Evolutionary conservation across 1,140 invertebrate species (phyloP).

Genomic region (Physella acuta): DNA sequence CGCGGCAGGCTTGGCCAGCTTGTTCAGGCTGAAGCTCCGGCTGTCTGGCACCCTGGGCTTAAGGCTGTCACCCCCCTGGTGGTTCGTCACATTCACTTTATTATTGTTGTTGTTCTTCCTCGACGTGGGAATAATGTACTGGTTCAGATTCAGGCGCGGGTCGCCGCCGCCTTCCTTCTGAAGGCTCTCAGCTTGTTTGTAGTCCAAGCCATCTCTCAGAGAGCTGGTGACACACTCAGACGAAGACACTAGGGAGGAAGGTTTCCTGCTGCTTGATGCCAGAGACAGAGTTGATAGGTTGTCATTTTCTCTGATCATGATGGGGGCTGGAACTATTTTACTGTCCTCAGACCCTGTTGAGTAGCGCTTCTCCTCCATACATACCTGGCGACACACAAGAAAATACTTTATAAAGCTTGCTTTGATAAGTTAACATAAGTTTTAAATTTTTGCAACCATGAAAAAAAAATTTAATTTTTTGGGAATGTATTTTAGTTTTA

Average conservation of each 20-base stretch:
- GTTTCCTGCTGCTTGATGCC: slow-evolving; percentile 40
- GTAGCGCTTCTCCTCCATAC: slow-evolving; percentile 40
- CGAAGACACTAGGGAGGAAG: slow-evolving; percentile 36
- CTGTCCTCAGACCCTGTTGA: slow-evolving; percentile 42
- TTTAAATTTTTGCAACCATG: too few species aligned
- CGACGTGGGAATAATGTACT: slow-evolving; percentile 30
- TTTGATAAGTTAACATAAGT: too few species aligned
- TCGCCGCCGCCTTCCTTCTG: slow-evolving; percentile 4
- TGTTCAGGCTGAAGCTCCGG: not conserved
- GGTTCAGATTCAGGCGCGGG: slow-evolving; percentile 29
- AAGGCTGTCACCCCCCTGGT: too few species aligned
- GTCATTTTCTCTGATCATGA: slow-evolving; percentile 34
- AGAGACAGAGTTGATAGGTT: slow-evolving; percentile 39
- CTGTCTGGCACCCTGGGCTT: too few species aligned
- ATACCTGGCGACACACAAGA: slow-evolving; percentile 37
- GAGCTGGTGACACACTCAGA: slow-evolving; percentile 28
- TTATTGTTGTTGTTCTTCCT: slow-evolving; percentile 35
- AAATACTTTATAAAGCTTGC: too few species aligned
- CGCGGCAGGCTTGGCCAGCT: not conserved
- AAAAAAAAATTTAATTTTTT: too few species aligned
- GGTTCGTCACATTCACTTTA: slow-evolving; percentile 9
- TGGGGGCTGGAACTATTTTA: slow-evolving; percentile 5
- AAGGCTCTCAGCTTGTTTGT: not conserved
- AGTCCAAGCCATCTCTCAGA: slow-evolving; percentile 23
- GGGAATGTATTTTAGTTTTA: too few species aligned